Evolutionary conservation across 2,888 invertebrate species (phyloP), one percentile per base, ranked within the genome.

Genomic region (Scaptomyza polygonia): DNA sequence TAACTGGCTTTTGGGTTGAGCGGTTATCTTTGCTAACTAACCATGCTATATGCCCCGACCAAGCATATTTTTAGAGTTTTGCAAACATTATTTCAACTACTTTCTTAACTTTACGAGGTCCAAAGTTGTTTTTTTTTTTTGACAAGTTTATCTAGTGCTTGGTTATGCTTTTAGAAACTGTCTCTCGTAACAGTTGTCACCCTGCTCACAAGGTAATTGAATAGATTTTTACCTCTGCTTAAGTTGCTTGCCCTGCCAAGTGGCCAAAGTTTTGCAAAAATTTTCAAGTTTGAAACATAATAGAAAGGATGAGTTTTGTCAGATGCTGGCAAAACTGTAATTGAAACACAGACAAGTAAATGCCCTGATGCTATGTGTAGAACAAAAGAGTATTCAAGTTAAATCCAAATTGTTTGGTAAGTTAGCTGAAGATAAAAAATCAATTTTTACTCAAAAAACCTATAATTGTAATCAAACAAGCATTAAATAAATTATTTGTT

Each of bases 191-290:
- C 16, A 56, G 34, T 51, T 57, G 40, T 4, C 52, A 29, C 72
- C n/a, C n/a, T 36, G 9, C 29, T 36, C 16, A 11, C 44, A 27
- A 44, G 39, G 32, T 42, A 63, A 63, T 49, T 59, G 32, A 42
- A 40, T 32, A 49, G 40, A 55, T 67, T 72, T 62, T 39, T 42
- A 56, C 52, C 52, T 48, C 1, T 32, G 5, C 32, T 34, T 1
- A 64, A 67, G 43, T 58, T 64, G 43, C 11, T 18, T 32, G 8
- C 51, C 72, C 58, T 63, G 11, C 3, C 11, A 21, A 30, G 39
- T 44, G 32, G 43, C 57, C 30, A 73, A 79, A 83, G 58, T 80
- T 79, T 59, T 53, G 30, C 27, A 49, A 63, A 63, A 68, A 49
- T 53, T 70, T 43, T 48, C 40, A 70, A 79, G 51, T 62, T 32